Percentiles rank a stretch among this genome's conserved stretches.
phyloP scores from a whole-genome alignment of 2,797 vertebrate genomes.

The Fringilla coelebs region DNA sequence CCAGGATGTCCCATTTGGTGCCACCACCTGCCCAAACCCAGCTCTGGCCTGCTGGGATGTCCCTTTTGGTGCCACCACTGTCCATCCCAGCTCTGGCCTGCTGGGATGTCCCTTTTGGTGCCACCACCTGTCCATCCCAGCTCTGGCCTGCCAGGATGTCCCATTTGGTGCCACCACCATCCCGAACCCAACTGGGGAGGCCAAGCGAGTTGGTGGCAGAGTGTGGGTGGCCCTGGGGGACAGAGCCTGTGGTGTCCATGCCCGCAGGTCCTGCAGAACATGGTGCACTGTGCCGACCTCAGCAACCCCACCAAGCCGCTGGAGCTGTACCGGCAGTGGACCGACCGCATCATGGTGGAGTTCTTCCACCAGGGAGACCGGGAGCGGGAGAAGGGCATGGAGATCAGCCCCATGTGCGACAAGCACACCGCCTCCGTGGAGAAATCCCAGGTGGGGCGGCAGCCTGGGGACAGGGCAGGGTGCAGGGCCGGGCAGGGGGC shows the following conservation, averaged over 20 bases:
- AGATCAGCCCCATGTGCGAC: slow-evolving; percentile 96
- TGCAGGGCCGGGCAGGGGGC: accelerated
- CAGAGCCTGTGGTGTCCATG: background rate
- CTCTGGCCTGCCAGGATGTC: accelerated
- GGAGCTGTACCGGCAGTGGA: slow-evolving; percentile 90
- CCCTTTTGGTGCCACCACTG: background rate
- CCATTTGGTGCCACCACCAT: background rate
- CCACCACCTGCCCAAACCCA: background rate
- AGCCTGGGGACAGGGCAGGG: accelerated
- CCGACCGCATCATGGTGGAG: slow-evolving; percentile 89
- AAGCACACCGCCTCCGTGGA: slow-evolving; percentile 90
- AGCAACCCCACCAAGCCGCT: slow-evolving; percentile 94
- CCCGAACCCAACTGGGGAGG: accelerated
- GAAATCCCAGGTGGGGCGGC: slow-evolving; percentile 83
- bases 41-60: accelerated
- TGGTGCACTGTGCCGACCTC: slow-evolving; percentile 92
- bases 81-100: background rate
- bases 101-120: background rate
- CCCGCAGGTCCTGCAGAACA: slow-evolving; percentile 88
- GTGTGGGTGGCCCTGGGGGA: background rate
- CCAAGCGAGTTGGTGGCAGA: background rate
- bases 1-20: too few relatives aligned
- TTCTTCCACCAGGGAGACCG: slow-evolving; percentile 89
- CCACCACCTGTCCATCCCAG: background rate
- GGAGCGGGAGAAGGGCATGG: slow-evolving; percentile 89